Evolutionary conservation across 2,888 invertebrate species (phyloP), one percentile per base, ranked within the genome.

Genomic region (Aromia moschata): DNA sequence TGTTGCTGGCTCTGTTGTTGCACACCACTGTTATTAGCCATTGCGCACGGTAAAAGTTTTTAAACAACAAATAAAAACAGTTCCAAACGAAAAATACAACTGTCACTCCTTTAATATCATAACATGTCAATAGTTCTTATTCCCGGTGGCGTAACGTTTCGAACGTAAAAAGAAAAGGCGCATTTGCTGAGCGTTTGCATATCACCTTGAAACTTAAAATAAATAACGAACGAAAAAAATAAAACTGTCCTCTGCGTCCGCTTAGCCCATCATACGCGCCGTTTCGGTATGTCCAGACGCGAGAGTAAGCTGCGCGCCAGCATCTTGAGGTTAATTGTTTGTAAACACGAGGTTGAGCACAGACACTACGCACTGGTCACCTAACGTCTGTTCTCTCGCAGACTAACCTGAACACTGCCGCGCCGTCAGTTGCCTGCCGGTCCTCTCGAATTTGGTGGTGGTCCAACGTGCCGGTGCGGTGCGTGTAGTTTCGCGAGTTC

Each of bases 101-200:
- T 62, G 70, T 73, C 79, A 79, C 80, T 77, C 72, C 67, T 75
- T 77, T 70, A 78, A 72, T 79, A 77, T 81, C 80, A 81, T 80
- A 80, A 80, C 80, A 80, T 81, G 70, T 75, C 77, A 74, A 77
- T 60, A 69, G 76, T 77, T 76, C 72, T 77, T 71, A 72, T 68
- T 76, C 74, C 76, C 64, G 75, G 76, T 63, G 77, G 75, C 66
- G 70, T 68, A 61, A 64, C 46, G 17, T 65, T 56, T 20, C 45
- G 31, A 53, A 56, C 45, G 33, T 40, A 62, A 70, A 66, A 70
- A 70, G 70, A 33, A 62, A 70, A 71, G 69, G 57, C 65, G 67
- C 60, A 52, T 57, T 52, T 44, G 60, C 47, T 58, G 40, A 36
- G 65, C 46, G 56, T 58, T 56, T 63, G 64, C 75, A 74, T 52